Evolutionary conservation across 2,113 vertebrate species (phyloP).

Genomic region (Panthera tigris): DNA sequence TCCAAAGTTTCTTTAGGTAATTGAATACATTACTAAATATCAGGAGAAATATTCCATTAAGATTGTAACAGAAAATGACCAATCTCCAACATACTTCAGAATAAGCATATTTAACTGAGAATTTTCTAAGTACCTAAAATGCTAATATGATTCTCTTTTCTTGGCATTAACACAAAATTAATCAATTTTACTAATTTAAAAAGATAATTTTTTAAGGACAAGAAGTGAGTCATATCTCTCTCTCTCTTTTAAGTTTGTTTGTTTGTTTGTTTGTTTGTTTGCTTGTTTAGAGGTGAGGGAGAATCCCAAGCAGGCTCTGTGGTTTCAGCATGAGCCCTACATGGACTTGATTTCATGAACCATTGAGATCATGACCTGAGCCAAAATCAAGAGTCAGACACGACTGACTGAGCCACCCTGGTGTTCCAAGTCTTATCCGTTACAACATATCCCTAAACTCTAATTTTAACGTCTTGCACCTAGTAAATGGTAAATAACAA

Average conservation of each 20-base stretch:
- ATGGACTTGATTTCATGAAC: too few species aligned
- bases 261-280: too few species aligned
- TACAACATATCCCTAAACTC: background rate
- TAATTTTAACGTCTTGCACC: background rate
- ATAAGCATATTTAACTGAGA: conserved; percentile 42
- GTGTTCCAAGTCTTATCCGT: background rate
- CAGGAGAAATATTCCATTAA: conserved; percentile 45
- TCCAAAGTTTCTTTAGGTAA: conserved; percentile 43
- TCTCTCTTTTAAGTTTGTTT: too few species aligned
- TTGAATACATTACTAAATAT: conserved; percentile 56
- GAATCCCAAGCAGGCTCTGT: too few species aligned
- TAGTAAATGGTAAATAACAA: background rate
- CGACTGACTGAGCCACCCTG: too few species aligned
- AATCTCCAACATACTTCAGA: background rate
- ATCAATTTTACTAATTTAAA: conserved; percentile 68
- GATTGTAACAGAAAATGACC: conserved; percentile 3
- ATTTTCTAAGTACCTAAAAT: background rate
- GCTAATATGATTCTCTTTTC: conserved; percentile 6
- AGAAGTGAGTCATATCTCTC: background rate
- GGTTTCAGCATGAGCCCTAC: too few species aligned
- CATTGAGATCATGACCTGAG: too few species aligned
- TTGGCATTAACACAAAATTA: conserved; percentile 22
- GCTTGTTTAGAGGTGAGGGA: too few species aligned
- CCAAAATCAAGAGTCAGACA: too few species aligned
- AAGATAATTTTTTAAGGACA: conserved; percentile 34